These are phyloP conservation scores for Loris lydekkerianus DNA, from an alignment of 2,797 vertebrate genomes.

Conservation along the genomic window DNA sequence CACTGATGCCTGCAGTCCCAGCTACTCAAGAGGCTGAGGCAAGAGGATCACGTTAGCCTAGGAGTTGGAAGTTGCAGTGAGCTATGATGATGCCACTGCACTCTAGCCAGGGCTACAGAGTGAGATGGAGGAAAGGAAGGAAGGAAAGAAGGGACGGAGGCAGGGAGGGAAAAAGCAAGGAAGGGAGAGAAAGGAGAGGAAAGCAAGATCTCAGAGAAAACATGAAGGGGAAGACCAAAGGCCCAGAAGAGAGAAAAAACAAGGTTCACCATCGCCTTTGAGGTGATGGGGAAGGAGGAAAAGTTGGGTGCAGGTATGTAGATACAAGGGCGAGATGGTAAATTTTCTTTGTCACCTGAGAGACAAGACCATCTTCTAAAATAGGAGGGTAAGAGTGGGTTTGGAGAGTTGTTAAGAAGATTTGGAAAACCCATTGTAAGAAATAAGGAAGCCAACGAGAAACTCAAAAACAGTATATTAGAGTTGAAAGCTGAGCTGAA, in stretches of 20 bases:
- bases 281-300: background rate
- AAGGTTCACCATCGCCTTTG: background rate
- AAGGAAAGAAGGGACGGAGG: too few species aligned
- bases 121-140: background rate
- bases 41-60: background rate
- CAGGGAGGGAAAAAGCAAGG: too few species aligned
- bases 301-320: background rate
- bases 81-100: background rate
- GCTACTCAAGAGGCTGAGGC: background rate
- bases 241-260: background rate
- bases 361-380: background rate
- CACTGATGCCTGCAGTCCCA: background rate
- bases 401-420: background rate
- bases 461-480: background rate
- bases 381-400: background rate
- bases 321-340: background rate
- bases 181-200: background rate
- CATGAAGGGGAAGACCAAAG: background rate
- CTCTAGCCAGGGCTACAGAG: background rate
- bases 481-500: background rate
- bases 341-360: background rate
- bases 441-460: background rate
- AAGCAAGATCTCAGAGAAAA: background rate
- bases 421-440: background rate
- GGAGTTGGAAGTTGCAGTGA: background rate